phyloP scores from a whole-genome alignment of 2,113 vertebrate species.

The Stegostoma tigrinum region DNA sequence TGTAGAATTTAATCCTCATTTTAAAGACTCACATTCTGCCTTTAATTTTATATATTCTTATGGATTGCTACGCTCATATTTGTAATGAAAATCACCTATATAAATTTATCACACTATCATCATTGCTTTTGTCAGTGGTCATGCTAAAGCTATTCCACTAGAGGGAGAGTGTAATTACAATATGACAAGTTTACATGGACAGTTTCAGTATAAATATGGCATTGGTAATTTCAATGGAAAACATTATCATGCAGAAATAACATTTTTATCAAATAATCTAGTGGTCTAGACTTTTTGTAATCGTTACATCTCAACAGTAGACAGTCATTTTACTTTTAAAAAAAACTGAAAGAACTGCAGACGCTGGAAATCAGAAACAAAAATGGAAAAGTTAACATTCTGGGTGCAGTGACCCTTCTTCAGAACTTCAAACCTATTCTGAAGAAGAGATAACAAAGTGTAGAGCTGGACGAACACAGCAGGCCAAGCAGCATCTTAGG shows the following conservation, averaged over 20 bases:
- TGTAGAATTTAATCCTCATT: neutral
- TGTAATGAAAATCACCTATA: neutral
- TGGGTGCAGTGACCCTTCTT: too few species aligned
- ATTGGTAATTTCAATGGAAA: neutral
- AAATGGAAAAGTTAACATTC: too few species aligned
- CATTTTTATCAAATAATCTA: neutral
- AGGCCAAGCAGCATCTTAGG: too few species aligned
- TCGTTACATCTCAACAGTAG: neutral
- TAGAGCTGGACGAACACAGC: too few species aligned
- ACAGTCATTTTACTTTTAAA: neutral
- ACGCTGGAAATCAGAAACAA: too few species aligned
- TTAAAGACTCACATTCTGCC: neutral
- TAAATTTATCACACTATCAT: neutral
- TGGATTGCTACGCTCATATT: neutral
- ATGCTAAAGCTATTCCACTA: neutral
- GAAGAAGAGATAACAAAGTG: too few species aligned
- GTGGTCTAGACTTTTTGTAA: neutral
- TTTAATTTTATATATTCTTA: neutral
- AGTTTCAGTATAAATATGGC: neutral
- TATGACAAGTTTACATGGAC: neutral
- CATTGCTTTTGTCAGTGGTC: neutral
- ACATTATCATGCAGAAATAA: neutral
- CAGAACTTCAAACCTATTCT: too few species aligned
- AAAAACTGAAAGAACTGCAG: too few species aligned
- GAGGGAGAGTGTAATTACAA: neutral